phyloP scores from a whole-genome alignment of 2,797 vertebrate genomes.

The Falco concolor region DNA sequence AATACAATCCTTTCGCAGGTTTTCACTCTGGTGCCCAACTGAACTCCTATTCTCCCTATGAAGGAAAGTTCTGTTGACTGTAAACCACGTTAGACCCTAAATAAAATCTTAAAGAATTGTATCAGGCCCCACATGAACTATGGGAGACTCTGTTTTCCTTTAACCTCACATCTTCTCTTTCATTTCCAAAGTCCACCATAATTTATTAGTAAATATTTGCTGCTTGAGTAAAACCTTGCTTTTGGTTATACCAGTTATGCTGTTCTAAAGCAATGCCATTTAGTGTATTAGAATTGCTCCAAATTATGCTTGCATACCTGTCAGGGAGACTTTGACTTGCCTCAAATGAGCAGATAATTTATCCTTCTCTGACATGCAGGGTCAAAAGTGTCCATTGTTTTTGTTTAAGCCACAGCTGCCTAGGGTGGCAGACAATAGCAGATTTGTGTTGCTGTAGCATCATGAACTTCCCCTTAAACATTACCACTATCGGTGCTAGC shows the following conservation, averaged over 20 bases:
- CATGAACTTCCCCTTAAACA: background rate
- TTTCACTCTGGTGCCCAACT: background rate
- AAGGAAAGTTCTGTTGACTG: background rate
- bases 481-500: background rate
- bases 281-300: background rate
- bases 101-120: background rate
- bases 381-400: background rate
- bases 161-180: background rate
- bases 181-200: background rate
- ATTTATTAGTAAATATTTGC: no score
- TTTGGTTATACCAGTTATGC: background rate
- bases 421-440: background rate
- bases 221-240: background rate
- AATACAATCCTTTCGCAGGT: background rate
- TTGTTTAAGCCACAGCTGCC: background rate
- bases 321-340: background rate
- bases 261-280: background rate
- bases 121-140: background rate
- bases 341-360: background rate
- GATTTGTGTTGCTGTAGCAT: background rate
- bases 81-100: background rate
- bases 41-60: background rate
- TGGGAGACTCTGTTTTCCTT: background rate
- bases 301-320: background rate
- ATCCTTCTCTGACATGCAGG: background rate